Conservation (phyloP, 2,113 vertebrate genomes). For the Coregonus clupeaformis region DNA sequence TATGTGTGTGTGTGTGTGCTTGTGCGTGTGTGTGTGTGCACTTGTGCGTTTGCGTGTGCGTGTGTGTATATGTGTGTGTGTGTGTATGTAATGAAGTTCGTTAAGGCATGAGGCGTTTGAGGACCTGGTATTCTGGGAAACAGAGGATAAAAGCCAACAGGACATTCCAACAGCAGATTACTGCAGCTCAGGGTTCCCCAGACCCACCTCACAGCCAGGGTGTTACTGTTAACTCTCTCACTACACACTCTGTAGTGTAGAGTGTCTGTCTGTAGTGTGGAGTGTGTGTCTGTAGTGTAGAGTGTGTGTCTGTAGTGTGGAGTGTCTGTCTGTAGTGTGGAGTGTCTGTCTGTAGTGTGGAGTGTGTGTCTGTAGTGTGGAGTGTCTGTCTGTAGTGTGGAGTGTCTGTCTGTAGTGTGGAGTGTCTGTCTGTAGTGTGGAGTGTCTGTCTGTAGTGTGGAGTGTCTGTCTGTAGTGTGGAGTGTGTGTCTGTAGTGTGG, state of each 20-base stretch:
- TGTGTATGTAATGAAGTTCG: conserved; percentile 43
- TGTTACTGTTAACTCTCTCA: conserved; percentile 24
- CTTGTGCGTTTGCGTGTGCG: neutral
- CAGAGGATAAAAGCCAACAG: conserved; percentile 52
- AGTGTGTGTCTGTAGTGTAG: no score
- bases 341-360: neutral
- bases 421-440: neutral
- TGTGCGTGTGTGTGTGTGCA: conserved; percentile 4
- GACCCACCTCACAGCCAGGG: conserved; percentile 18
- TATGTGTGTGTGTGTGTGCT: neutral
- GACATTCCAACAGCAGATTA: conserved; percentile 71
- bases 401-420: neutral
- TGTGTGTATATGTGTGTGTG: no score
- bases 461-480: neutral
- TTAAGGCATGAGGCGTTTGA: conserved; percentile 64
- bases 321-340: no score
- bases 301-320: no score
- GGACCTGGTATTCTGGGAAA: conserved; percentile 53
- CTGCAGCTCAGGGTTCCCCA: conserved; percentile 53
- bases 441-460: neutral
- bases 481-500: conserved; percentile 1
- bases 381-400: neutral
- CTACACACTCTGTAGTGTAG: neutral
- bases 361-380: neutral
- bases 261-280: no score